These are phyloP conservation scores for Ips nitidus DNA, from an alignment of 1,140 invertebrate genomes.

Conservation along the genomic window DNA sequence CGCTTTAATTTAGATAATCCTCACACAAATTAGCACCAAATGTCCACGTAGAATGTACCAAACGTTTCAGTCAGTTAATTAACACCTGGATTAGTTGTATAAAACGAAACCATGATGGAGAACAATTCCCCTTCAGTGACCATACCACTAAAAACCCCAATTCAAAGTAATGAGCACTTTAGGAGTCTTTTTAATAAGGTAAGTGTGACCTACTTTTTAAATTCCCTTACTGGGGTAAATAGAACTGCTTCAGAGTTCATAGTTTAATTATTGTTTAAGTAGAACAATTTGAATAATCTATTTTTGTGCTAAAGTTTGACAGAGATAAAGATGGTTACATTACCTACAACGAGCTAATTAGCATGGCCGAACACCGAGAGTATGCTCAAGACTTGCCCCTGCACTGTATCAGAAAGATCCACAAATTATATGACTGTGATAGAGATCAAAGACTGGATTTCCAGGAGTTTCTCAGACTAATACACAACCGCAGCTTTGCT, in stretches of 20 bases:
- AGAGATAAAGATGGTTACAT: slow-evolving; percentile 72
- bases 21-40: no score
- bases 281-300: slow-evolving; percentile 7
- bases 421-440: slow-evolving; percentile 70
- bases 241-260: not conserved
- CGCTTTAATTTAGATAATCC: no score
- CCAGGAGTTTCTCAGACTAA: slow-evolving; percentile 79
- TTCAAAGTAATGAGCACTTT: slow-evolving; percentile 28
- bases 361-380: slow-evolving; percentile 60
- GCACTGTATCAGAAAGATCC: slow-evolving; percentile 69
- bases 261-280: slow-evolving; percentile 1
- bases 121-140: slow-evolving; percentile 8
- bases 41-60: no score
- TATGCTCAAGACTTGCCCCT: slow-evolving; percentile 72
- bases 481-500: slow-evolving; percentile 64
- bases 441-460: slow-evolving; percentile 73
- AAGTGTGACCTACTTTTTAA: slow-evolving; percentile 1
- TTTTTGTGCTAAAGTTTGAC: slow-evolving; percentile 66
- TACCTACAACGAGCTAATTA: slow-evolving; percentile 68
- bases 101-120: not conserved
- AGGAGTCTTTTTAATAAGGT: slow-evolving; percentile 32
- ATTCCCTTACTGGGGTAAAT: not conserved
- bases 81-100: no score
- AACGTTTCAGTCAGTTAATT: no score
- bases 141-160: slow-evolving; percentile 25